Evolutionary conservation across 2,888 invertebrate species (phyloP).

Genomic region (Hirtodrosophila confusa): DNA sequence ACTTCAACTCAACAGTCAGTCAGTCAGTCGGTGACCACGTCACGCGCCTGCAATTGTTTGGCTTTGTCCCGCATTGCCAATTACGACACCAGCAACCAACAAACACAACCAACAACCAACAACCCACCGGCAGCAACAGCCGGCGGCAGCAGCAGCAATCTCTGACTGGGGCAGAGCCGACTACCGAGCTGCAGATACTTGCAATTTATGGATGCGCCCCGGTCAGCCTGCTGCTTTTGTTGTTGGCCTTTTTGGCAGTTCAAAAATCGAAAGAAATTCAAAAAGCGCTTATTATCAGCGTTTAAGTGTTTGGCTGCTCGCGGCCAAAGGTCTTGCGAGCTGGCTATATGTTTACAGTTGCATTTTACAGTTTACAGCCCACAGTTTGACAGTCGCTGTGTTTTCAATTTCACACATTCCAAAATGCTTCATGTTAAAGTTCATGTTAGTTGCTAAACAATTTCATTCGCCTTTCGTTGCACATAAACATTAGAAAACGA

Average conservation of each 20-base stretch:
- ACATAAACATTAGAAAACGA: too few species aligned
- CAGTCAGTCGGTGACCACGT: slow-evolving; percentile 58
- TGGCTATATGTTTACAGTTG: slow-evolving; percentile 28
- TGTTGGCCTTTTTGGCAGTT: slow-evolving; percentile 45
- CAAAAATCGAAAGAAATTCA: slow-evolving; percentile 32
- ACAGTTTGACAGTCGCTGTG: slow-evolving; percentile 25
- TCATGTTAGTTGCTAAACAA: too few species aligned
- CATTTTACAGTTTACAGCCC: slow-evolving; percentile 24
- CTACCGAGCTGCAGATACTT: slow-evolving; percentile 9
- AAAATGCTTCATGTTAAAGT: too few species aligned
- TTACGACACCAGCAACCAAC: slow-evolving; percentile 72
- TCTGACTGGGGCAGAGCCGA: not conserved
- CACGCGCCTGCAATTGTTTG: slow-evolving; percentile 73
- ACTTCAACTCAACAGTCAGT: slow-evolving; percentile 36
- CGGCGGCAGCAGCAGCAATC: slow-evolving; percentile 15
- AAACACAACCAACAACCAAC: slow-evolving; percentile 22
- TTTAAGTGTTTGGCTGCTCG: slow-evolving; percentile 62
- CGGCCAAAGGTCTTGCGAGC: slow-evolving; percentile 42
- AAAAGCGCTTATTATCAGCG: slow-evolving; percentile 70
- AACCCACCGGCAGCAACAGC: not conserved
- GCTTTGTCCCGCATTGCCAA: slow-evolving; percentile 75
- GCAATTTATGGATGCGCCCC: slow-evolving; percentile 73
- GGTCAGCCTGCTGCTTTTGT: slow-evolving; percentile 22
- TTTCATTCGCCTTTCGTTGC: too few species aligned
- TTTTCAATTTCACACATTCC: slow-evolving; percentile 6